Percentiles rank a stretch among this genome's conserved stretches.
phyloP scores from a whole-genome alignment of 2,888 invertebrate species.

The Yponomeuta plumbellus region DNA sequence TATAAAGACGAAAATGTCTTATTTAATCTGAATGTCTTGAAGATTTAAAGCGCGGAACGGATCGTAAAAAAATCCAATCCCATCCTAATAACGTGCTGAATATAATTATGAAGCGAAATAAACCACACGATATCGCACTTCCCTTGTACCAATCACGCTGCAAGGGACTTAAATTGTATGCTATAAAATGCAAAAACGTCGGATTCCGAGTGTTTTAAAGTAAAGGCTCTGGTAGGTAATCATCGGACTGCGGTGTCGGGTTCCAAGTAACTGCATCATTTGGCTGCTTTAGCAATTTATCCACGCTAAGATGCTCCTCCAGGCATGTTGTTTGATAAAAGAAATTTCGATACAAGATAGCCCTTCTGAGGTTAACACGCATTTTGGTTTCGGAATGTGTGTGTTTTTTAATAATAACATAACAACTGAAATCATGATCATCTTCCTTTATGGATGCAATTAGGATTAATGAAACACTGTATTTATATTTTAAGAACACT shows the following conservation, averaged over 20 bases:
- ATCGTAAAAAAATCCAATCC: conserved; percentile 31
- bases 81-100: conserved; percentile 35
- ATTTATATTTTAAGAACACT: no score
- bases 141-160: conserved; percentile 49
- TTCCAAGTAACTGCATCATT: conserved; percentile 28
- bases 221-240: conserved; percentile 29
- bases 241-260: conserved; percentile 27
- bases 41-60: conserved; percentile 24
- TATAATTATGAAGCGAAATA: conserved; percentile 39
- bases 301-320: conserved; percentile 21
- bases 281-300: conserved; percentile 26
- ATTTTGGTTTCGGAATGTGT: conserved; percentile 5
- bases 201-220: conserved; percentile 35
- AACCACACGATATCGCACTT: conserved; percentile 35
- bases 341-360: conserved; percentile 22
- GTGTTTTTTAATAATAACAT: neutral
- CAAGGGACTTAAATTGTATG: conserved; percentile 55
- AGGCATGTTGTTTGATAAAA: conserved; percentile 27
- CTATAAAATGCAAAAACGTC: conserved; percentile 58
- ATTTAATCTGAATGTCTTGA: conserved; percentile 12
- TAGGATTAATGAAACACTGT: neutral
- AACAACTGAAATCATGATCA: neutral
- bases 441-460: neutral
- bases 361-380: conserved; percentile 6
- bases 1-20: conserved; percentile 13